Conservation (phyloP, 53 echinoderm and acorn worm species). For the Astropecten irregularis region DNA sequence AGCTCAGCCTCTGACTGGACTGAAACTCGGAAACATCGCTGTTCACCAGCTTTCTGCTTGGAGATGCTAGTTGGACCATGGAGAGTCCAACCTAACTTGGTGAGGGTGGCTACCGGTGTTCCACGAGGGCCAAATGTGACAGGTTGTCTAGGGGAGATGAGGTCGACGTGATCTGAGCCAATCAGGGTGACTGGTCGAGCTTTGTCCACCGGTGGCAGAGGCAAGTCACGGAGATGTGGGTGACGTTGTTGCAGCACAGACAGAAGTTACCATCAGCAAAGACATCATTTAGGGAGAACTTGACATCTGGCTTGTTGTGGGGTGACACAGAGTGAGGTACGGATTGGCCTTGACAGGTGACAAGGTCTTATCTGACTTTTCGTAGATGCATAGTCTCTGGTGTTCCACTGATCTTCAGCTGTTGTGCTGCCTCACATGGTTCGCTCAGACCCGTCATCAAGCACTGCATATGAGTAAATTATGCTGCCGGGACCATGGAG, state of each 20-base stretch:
- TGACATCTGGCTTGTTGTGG: background rate
- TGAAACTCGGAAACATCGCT: background rate
- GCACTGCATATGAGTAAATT: constrained; percentile 13
- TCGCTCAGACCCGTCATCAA: constrained; percentile 39
- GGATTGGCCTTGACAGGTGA: constrained; percentile 11
- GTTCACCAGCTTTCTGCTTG: background rate
- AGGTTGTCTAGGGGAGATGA: constrained; percentile 13
- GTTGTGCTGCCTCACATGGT: constrained; percentile 20
- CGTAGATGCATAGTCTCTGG: constrained; percentile 13
- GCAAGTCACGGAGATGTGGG: constrained; percentile 1
- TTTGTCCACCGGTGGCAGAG: background rate
- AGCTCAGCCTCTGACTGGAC: background rate
- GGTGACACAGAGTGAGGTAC: constrained; percentile 16
- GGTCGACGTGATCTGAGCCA: constrained; percentile 36
- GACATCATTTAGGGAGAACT: background rate
- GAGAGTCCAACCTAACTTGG: constrained; percentile 13
- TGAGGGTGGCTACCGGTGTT: constrained; percentile 18
- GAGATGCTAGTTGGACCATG: constrained; percentile 16
- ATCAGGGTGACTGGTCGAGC: constrained; percentile 33
- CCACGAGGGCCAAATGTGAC: constrained; percentile 8
- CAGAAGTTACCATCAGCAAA: constrained; percentile 8
- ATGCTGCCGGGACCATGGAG: constrained; percentile 13
- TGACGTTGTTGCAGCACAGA: background rate
- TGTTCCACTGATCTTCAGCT: background rate
- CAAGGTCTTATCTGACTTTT: constrained; percentile 12